Percentiles rank a stretch among this genome's conserved stretches.
Conservation (phyloP, 2,888 invertebrate genomes). For the Acleris holmiana region DNA sequence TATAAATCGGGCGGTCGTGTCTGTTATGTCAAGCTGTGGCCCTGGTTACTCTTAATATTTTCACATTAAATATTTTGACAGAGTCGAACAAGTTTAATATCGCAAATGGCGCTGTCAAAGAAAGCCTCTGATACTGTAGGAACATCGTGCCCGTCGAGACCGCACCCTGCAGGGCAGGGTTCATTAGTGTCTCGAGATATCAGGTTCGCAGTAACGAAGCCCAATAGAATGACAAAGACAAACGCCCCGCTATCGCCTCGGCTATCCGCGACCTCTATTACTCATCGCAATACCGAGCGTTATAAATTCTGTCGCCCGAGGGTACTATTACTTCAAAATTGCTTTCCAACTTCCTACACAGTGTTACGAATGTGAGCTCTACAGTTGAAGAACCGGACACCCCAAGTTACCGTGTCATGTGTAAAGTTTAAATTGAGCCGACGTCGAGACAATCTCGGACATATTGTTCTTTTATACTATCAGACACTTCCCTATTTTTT, state of each 20-base stretch:
- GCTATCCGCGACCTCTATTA: slow-evolving; percentile 32
- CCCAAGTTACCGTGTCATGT: too few relatives aligned
- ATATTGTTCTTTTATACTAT: slow-evolving; percentile 13
- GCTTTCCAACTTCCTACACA: slow-evolving; percentile 19
- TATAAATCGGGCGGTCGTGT: too few relatives aligned
- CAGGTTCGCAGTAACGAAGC: slow-evolving; percentile 28
- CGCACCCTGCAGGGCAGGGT: slow-evolving; percentile 12
- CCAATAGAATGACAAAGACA: slow-evolving; percentile 30
- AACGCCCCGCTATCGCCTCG: slow-evolving; percentile 19
- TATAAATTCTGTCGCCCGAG: slow-evolving; percentile 29
- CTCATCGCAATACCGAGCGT: slow-evolving; percentile 29
- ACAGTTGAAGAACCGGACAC: too few relatives aligned
- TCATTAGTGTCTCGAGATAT: slow-evolving; percentile 33
- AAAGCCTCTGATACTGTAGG: slow-evolving; percentile 1
- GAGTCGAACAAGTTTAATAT: not conserved
- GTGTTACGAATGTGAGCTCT: not conserved
- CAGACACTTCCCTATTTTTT: not conserved
- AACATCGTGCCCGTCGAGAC: not conserved
- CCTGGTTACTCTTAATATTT: too few relatives aligned
- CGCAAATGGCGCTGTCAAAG: not conserved
- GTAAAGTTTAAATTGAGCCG: not conserved
- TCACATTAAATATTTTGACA: too few relatives aligned
- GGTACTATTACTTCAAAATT: slow-evolving; percentile 24
- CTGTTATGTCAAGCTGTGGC: too few relatives aligned
- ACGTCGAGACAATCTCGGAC: slow-evolving; percentile 10